A percentile compares a stretch with the other conserved stretches of the same genome.
Conservation (phyloP, 2,888 invertebrate species). For the Calameuta pallipes region DNA sequence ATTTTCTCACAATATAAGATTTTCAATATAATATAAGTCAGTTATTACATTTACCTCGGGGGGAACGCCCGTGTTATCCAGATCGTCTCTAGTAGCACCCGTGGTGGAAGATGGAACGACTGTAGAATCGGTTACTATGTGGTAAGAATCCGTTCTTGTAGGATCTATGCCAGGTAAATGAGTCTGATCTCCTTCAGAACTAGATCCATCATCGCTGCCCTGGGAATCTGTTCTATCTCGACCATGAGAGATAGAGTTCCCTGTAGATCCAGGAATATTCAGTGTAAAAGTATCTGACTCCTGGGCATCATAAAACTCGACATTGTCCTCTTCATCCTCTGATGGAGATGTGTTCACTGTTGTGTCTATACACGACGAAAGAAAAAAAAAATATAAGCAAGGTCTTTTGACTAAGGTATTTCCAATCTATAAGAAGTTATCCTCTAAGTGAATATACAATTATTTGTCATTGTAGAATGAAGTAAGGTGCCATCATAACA, state of each 20-base stretch:
- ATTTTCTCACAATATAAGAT: background rate
- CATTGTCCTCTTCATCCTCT: slow-evolving; percentile 72
- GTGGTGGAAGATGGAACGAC: slow-evolving; percentile 40
- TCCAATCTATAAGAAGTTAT: background rate
- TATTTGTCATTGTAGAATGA: background rate
- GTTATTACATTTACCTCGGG: background rate
- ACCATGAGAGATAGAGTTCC: slow-evolving; percentile 55
- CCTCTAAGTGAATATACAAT: background rate
- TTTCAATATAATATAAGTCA: background rate
- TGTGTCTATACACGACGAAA: slow-evolving; percentile 42
- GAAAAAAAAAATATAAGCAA: background rate
- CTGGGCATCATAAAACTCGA: slow-evolving; percentile 73
- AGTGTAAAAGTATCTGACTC: slow-evolving; percentile 64
- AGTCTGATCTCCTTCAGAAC: slow-evolving; percentile 62
- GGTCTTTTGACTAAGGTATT: background rate
- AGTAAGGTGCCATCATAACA: background rate
- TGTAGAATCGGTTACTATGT: slow-evolving; percentile 42
- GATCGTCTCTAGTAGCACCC: slow-evolving; percentile 38
- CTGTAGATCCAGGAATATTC: slow-evolving; percentile 50
- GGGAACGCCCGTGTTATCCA: slow-evolving; percentile 46
- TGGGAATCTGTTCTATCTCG: slow-evolving; percentile 60
- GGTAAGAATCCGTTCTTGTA: slow-evolving; percentile 39
- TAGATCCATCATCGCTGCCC: slow-evolving; percentile 64
- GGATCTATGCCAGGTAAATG: slow-evolving; percentile 48
- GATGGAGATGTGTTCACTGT: slow-evolving; percentile 66